Evolutionary conservation across 1,140 invertebrate genomes (phyloP), one percentile per base, ranked within the genome.

Genomic region (Metopolophium dirhodum): DNA sequence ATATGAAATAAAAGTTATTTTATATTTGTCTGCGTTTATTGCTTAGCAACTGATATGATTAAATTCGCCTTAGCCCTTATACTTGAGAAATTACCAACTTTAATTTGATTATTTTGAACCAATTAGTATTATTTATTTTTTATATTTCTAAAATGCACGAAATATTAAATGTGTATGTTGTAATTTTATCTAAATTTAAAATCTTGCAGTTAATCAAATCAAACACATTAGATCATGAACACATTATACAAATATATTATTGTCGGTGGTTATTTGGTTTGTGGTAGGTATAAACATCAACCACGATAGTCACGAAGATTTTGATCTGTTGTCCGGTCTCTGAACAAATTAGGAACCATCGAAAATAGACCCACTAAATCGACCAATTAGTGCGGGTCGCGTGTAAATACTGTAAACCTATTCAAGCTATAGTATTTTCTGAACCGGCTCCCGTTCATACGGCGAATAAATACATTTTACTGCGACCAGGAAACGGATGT

Each of bases 321-420:
- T 89, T 22, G 35, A 57, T 89, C 22, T 26, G 35, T 89, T 41
- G 51, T 51, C n/a, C 7, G 7, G 61, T 77, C 61, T 20, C 14
- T 51, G 49, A n/a, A 57, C 51, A 89, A 89, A 89, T 89, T 89
- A 57, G 22, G 22, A 57, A 41, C 51, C 35, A 89, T 89, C 22
- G 87, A 57, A 57, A 89, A 57, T 57, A 37, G 88, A 89, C 88
- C 88, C 35, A 41, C 88, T 57, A 89, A 89, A 89, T 89, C 49
- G 88, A 89, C 51, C 88, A 89, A 89, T 57, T 89, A 89, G 88
- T 89, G 37, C 35, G 51, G 88, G 51, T 89, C 35, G 49, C 51
- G 22, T 89, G 88, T 89, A 89, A 89, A 89, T 54, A 89, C 35
- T 89, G 49, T 41, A 57, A 89, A 89, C 49, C 87, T 89, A 89